Base-by-base conservation (phyloP, 2,797 vertebrate genomes). In the Anguilla marmorata region DNA sequence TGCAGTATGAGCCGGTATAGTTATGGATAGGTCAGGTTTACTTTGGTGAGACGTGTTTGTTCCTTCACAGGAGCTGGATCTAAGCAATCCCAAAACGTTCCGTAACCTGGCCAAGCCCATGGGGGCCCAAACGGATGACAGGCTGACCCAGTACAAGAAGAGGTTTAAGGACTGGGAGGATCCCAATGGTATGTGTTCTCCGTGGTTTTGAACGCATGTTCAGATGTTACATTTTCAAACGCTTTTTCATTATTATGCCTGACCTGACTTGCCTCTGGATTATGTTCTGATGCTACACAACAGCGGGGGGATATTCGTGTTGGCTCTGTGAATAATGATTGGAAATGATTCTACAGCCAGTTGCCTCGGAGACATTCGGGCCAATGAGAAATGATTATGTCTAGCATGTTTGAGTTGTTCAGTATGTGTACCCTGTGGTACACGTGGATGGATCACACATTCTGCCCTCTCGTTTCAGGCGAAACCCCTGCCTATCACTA, bases 401-500 rank as follows among this genome's bases (percentile, higher is more conserved):
- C 52, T 56, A 1, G 1, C 60, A 30, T 86, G 14, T 72, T 88
- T 50, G 19, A 48, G 58, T 41, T 12, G n/a, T 6, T n/a, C 60
- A 24, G 60, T 66, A 66, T 58, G 45, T 24, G 33, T 37, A 41
- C 54, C 2, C 3, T 24, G 19, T 48, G 54, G 8, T 6, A 2
- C 3, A 37, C 41, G 6, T 56, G 14, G 2, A 60, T 37, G 76
- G 63, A 79, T 4, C 1, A 14, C 33, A 11, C 37, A 30, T 82
- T 41, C 12, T n/a, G 14, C 14, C 19, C 6, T 6, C 33, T n/a
- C 90, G 63, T 86, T 74, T 33, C 91, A 99, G 98, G 99, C 76
- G 99, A 99, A 93, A 99, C 98, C 6, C 99, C 99, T 6, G 99
- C 99, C 0, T 99, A 99, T 90, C 99, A 99, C 94, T 99, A 99